A percentile compares a stretch with the other conserved stretches of the same genome.
Conservation (phyloP, 2,797 vertebrate genomes). For the Alcedo quadribrachys region DNA sequence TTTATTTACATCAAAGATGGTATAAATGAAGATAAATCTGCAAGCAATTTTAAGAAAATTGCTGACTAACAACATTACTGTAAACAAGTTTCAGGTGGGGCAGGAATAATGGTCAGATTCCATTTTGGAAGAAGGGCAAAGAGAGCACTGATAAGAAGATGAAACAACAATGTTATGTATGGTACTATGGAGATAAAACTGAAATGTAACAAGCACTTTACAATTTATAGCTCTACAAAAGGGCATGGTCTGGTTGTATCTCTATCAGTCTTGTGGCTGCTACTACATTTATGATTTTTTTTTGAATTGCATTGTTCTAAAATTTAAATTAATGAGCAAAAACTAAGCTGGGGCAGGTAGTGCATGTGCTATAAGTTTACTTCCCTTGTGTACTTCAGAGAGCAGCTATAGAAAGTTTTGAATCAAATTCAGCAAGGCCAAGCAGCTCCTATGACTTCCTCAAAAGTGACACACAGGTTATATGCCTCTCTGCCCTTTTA, state of each 20-base stretch:
- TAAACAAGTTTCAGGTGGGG: not conserved
- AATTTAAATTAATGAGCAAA: slow-evolving; percentile 8
- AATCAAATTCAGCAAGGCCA: too few species aligned
- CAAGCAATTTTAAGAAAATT: not conserved
- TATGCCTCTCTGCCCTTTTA: too few species aligned
- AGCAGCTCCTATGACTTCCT: too few species aligned
- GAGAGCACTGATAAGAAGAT: not conserved
- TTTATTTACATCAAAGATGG: not conserved
- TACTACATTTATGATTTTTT: slow-evolving; percentile 6
- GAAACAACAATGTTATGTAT: not conserved
- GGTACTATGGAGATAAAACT: not conserved
- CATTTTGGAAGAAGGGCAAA: not conserved
- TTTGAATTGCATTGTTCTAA: not conserved
- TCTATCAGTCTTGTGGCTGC: not conserved
- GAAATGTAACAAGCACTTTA: not conserved
- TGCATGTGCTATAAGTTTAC: too few species aligned
- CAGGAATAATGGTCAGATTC: not conserved
- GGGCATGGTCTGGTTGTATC: not conserved
- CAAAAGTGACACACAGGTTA: too few species aligned
- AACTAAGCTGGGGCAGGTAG: not conserved
- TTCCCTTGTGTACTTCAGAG: too few species aligned
- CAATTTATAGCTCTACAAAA: not conserved
- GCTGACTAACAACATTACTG: not conserved
- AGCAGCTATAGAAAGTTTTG: too few species aligned
- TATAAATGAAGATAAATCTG: not conserved